Evolutionary conservation across 1,140 invertebrate genomes (phyloP), one percentile per base, ranked within the genome.

Genomic region (Chlorops oryzae): DNA sequence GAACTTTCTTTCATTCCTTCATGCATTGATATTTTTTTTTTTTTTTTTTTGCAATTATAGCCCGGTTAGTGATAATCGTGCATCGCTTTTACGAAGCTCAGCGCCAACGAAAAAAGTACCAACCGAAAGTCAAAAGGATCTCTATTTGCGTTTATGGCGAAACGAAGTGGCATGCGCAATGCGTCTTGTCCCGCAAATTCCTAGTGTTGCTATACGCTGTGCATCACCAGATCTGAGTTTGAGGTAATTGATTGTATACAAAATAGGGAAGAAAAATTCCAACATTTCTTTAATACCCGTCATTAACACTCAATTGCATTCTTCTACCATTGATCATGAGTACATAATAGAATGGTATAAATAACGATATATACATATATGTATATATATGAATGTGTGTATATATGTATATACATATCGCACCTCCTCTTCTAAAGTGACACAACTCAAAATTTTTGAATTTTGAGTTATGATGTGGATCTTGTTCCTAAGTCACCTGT

Each of bases 151-250:
- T 41, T 51, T 96, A 1, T 98, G 94, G 94, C 88, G 93, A 63
- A 96, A 96, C 76, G 97, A 97, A 73, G 81, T 95, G 43, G 90
- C 92, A 10, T 89, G 96, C 75, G 92, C 92, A 3, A 97, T 95
- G 76, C 80, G 92, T 52, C 87, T 98, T 6, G 92, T 96, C 1
- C 89, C 89, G 18, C 87, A 90, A 32, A 80, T 83, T 23, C 84
- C 88, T 0, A 87, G 83, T 61, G 84, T 89, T 0, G 80, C 92
- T 2, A 80, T 92, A 18, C 80, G 92, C 24, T 96, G 90, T 73
- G 90, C 89, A 4, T 95, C 92, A 57, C 92, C 93, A 15, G 92
- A 96, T 77, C 78, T 95, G 24, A 91, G 87, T 72, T 78, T 92
- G 49, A 91, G 88, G 87, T 90, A 80, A 75, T 69, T 64, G 7